phyloP scores from a whole-genome alignment of 2,797 vertebrate genomes.

The Masticophis lateralis region DNA sequence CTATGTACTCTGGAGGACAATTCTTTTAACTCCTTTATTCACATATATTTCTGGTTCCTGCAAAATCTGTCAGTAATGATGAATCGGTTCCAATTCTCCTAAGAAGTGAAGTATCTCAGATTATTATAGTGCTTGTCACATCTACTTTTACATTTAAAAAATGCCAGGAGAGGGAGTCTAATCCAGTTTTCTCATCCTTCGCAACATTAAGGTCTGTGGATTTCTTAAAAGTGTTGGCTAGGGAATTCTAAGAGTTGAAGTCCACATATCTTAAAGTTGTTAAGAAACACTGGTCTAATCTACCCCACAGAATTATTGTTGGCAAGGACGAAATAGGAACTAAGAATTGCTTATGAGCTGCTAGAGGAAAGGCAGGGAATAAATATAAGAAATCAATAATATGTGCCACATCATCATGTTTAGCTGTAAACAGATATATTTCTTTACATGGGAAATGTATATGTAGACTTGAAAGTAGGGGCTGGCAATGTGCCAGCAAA shows the following conservation, averaged over 20 bases:
- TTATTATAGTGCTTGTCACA: background rate
- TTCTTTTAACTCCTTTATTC: background rate
- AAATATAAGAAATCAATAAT: background rate
- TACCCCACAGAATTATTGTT: background rate
- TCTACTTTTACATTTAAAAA: background rate
- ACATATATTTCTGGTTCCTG: background rate
- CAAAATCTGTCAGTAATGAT: background rate
- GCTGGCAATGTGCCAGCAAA: background rate
- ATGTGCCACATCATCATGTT: background rate
- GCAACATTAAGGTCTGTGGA: background rate
- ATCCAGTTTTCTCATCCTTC: background rate
- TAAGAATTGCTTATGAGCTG: background rate
- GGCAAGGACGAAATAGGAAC: background rate
- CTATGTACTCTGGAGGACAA: background rate
- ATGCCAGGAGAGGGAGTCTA: background rate
- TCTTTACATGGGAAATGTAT: background rate
- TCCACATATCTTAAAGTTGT: background rate
- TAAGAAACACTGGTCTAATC: background rate
- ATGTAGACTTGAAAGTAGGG: background rate
- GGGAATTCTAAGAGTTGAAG: background rate
- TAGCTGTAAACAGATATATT: background rate
- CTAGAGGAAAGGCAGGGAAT: background rate
- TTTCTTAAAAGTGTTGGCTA: background rate
- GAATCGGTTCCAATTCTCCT: background rate
- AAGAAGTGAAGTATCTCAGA: background rate